phyloP scores from a whole-genome alignment of 2,797 vertebrate species.

The Peromyscus nudipes region DNA sequence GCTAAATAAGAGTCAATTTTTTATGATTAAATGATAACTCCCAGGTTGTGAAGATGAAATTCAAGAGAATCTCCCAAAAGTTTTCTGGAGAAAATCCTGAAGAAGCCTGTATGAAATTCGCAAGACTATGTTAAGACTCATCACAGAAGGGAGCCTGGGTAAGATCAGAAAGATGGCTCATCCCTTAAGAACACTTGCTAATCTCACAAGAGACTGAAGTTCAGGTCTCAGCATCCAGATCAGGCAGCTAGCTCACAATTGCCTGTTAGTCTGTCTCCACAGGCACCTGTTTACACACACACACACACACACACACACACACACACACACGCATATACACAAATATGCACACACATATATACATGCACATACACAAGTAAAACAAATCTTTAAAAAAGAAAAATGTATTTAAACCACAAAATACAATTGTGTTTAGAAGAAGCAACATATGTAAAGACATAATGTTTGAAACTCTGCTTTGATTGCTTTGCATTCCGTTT shows the following conservation, averaged over 20 bases:
- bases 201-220: not conserved
- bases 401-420: conserved; percentile 74
- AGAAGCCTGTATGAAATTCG: not conserved
- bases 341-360: fast-evolving
- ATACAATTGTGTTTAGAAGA: conserved; percentile 68
- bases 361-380: conserved; percentile 70
- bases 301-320: not conserved
- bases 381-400: not conserved
- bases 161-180: not conserved
- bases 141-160: not conserved
- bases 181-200: not conserved
- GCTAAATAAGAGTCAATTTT: not conserved
- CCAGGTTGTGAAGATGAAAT: not conserved
- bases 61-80: not conserved
- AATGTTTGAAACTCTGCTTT: conserved; percentile 61
- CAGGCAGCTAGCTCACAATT: not conserved
- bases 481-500: conserved; percentile 43
- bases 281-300: not conserved
- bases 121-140: not conserved
- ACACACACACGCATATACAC: not conserved
- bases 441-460: conserved; percentile 7
- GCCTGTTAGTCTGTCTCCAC: not conserved
- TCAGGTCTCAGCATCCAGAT: not conserved
- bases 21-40: not conserved
- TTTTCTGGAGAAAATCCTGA: not conserved